Evolutionary conservation across 2,113 vertebrate species (phyloP), one percentile per base, ranked within the genome.

Genomic region (Paramormyrops kingsleyae): DNA sequence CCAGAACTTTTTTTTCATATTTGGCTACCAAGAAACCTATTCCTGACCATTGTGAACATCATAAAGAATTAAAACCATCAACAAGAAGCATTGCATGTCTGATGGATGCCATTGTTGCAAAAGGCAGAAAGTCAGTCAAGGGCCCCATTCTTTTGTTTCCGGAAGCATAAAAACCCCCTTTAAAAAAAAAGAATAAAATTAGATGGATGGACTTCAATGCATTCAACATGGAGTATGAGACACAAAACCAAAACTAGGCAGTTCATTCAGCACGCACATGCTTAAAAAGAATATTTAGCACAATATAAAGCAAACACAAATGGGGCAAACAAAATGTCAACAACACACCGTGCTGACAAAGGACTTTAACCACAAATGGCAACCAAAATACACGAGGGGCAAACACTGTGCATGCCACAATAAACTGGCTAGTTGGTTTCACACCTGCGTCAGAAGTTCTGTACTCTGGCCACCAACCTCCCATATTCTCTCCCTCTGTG

Each of bases 401-500:
- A 44, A 83, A 93, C 90, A 50, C 88, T 92, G 97, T 96, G 97
- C 97, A 98, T 97, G 97, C 97, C 94, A 93, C 94, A 89, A 94
- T 94, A 91, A 96, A 96, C 96, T 95, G 96, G 94, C 96, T 94
- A 95, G 96, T 91, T 87, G 95, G 93, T 96, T 93, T 96, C 97
- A 97, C 97, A 98, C 97, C 97, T 98, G 97, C 93, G 92, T 95
- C 94, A 90, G 97, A 95, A 92, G 97, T 94, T 97, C 95, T 95
- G 97, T 96, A 97, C 96, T 98, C 97, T 93, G 97, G 97, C 97
- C 97, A 98, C 97, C 97, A 98, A 97, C 97, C 97, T 97, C 97
- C 97, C 97, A 98, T 98, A 91, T 97, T 98, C 95, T 98, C 97
- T 91, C 97, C 97, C 92, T 97, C 97, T 92, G 95, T 93, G 56